Evolutionary conservation across 2,113 vertebrate species (phyloP).

Genomic region (Cephalopterus ornatus): DNA sequence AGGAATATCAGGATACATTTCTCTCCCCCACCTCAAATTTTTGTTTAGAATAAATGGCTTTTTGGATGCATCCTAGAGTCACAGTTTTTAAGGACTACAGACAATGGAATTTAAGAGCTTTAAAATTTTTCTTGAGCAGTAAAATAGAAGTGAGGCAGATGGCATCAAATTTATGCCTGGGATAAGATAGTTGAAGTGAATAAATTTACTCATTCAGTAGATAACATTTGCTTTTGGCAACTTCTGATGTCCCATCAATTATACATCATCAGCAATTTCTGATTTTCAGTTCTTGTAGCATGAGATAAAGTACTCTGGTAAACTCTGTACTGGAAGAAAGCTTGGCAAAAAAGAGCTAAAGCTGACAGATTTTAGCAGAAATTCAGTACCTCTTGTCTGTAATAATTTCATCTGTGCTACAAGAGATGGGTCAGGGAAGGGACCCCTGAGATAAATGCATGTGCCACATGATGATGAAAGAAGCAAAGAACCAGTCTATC

Average conservation of each 20-base stretch:
- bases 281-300: not conserved
- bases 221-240: conserved; percentile 33
- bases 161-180: not conserved
- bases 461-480: not conserved
- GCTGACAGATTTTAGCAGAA: not conserved
- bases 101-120: not conserved
- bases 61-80: not conserved
- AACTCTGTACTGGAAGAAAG: not conserved
- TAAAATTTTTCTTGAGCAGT: not conserved
- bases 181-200: not conserved
- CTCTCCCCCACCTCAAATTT: not conserved
- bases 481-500: not conserved
- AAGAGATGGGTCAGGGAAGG: not conserved
- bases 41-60: not conserved
- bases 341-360: not conserved
- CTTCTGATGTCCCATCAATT: not conserved
- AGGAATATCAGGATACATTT: not conserved
- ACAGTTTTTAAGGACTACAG: not conserved
- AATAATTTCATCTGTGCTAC: not conserved
- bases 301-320: conserved; percentile 4
- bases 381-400: not conserved
- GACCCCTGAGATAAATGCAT: not conserved
- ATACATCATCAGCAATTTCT: not conserved
- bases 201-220: not conserved
- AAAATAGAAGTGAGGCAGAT: not conserved